Conservation (phyloP, 2,113 vertebrate species). For the Oenanthe melanoleuca region DNA sequence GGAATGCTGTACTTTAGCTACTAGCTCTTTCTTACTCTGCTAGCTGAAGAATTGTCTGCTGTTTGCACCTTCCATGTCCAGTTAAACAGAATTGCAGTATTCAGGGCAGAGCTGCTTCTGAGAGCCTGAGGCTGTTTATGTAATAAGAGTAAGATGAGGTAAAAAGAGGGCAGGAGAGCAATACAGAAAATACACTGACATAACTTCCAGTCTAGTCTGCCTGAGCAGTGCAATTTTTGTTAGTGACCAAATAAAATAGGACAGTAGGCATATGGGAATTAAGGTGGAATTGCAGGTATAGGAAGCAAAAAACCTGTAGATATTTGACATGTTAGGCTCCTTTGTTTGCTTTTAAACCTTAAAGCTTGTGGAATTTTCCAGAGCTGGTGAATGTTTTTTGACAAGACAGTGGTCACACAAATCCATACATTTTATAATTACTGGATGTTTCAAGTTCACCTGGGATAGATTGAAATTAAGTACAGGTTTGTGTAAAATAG, state of each 20-base stretch:
- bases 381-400: neutral
- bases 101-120: neutral
- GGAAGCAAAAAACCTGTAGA: neutral
- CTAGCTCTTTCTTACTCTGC: neutral
- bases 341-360: neutral
- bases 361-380: neutral
- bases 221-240: neutral
- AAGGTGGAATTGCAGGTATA: neutral
- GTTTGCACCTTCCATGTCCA: neutral
- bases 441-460: neutral
- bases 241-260: neutral
- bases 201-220: neutral
- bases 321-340: neutral
- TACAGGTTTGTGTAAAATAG: neutral
- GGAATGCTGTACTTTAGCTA: neutral
- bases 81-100: neutral
- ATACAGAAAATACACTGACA: neutral
- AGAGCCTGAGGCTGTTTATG: neutral
- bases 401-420: neutral
- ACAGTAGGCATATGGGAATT: neutral
- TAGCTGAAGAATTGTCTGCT: neutral
- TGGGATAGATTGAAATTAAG: neutral
- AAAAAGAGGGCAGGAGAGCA: conserved; percentile 25
- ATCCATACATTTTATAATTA: neutral
- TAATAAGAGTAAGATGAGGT: neutral